These are phyloP conservation scores for Ammodytes dubius DNA, from an alignment of 2,113 vertebrate species.

Conservation along the genomic window DNA sequence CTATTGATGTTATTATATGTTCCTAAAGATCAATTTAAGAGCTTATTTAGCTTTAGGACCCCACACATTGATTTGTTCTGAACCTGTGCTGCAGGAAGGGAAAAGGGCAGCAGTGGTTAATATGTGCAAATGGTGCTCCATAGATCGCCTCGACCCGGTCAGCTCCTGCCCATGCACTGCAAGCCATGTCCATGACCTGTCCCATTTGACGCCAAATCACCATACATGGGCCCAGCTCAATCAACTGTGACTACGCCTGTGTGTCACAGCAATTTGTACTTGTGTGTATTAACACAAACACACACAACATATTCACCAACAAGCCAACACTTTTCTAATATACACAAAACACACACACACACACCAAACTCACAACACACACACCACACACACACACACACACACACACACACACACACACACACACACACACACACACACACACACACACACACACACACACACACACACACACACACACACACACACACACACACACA, in stretches of 20 bases:
- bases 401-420: too few relatives aligned
- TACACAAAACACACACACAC: conserved; percentile 1
- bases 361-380: background rate
- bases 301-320: conserved; percentile 4
- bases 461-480: too few relatives aligned
- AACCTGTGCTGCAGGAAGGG: conserved; percentile 36
- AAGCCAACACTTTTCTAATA: background rate
- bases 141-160: conserved; percentile 49
- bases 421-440: too few relatives aligned
- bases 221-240: conserved; percentile 36
- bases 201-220: conserved; percentile 58
- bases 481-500: too few relatives aligned
- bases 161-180: conserved; percentile 59
- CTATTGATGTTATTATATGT: conserved; percentile 59
- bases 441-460: too few relatives aligned
- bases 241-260: conserved; percentile 26
- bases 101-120: conserved; percentile 65
- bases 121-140: conserved; percentile 63
- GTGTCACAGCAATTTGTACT: conserved; percentile 21
- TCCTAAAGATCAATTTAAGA: conserved; percentile 50
- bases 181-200: conserved; percentile 62
- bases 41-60: conserved; percentile 73
- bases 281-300: conserved; percentile 9
- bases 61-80: conserved; percentile 65
- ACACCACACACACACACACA: too few relatives aligned